phyloP scores from a whole-genome alignment of 2,113 vertebrate species.

The Forbesichthys agassizii region DNA sequence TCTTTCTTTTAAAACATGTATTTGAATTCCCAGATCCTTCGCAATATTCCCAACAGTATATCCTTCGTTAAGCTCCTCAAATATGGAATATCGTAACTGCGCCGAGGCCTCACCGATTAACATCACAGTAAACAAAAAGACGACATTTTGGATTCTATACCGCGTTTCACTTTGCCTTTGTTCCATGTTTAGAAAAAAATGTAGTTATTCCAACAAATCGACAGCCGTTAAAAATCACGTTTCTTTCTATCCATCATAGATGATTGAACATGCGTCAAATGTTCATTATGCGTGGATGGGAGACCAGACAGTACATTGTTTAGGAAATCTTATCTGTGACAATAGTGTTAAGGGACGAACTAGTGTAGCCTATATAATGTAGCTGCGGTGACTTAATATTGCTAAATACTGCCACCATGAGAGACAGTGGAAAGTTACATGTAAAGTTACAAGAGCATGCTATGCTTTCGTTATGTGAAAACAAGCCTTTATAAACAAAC shows the following conservation, averaged over 20 bases:
- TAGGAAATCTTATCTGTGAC: no score
- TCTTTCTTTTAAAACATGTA: conserved; percentile 47
- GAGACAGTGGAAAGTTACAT: not conserved
- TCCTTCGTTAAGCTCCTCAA: conserved; percentile 71
- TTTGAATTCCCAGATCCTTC: conserved; percentile 70
- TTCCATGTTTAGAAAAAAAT: conserved; percentile 4
- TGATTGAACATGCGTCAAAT: no score
- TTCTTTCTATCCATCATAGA: not conserved
- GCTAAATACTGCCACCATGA: conserved; percentile 3
- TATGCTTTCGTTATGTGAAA: no score
- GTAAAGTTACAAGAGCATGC: no score
- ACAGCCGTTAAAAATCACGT: no score
- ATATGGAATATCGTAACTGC: conserved; percentile 63
- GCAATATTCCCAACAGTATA: conserved; percentile 74
- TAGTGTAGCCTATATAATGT: not conserved
- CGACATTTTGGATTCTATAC: not conserved
- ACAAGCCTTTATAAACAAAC: no score
- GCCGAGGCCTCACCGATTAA: conserved; percentile 33
- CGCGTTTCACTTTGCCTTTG: not conserved
- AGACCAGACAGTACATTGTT: no score
- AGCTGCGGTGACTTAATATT: not conserved
- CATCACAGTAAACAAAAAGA: conserved; percentile 6
- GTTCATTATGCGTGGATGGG: no score
- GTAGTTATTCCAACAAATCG: not conserved
- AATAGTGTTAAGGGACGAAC: not conserved